Percentiles rank a stretch among this genome's conserved stretches.
These are phyloP conservation scores for Phycodurus eques DNA, from an alignment of 2,113 vertebrate genomes.

Conservation along the genomic window DNA sequence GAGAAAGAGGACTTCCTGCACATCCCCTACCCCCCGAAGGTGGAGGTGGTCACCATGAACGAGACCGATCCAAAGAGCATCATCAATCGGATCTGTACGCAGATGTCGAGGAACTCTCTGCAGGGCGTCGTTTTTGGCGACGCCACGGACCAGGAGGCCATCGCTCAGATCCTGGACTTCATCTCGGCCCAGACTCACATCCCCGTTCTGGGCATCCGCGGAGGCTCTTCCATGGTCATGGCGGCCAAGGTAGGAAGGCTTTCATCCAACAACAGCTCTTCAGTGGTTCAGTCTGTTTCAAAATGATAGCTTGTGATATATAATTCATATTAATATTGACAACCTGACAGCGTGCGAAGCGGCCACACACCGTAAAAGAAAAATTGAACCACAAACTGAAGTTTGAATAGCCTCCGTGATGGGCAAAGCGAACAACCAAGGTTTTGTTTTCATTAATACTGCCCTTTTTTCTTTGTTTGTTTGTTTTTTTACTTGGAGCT, in stretches of 20 bases:
- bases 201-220: conserved; percentile 96
- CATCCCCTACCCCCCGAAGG: conserved; percentile 91
- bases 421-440: no score
- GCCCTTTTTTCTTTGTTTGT: no score
- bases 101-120: conserved; percentile 93
- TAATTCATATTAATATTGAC: conserved; percentile 14
- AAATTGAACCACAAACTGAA: background rate
- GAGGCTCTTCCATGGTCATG: conserved; percentile 99
- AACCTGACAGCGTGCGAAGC: conserved; percentile 26
- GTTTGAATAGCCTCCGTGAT: no score
- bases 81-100: conserved; percentile 92
- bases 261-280: background rate
- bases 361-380: conserved; percentile 35
- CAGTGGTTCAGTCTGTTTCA: background rate
- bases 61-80: conserved; percentile 98
- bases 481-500: no score
- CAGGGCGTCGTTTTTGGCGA: conserved; percentile 98
- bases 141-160: conserved; percentile 98
- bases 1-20: conserved; percentile 98
- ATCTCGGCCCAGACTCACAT: conserved; percentile 98
- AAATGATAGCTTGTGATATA: background rate
- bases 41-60: conserved; percentile 96
- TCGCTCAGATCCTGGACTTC: conserved; percentile 98
- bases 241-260: conserved; percentile 88
- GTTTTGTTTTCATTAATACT: no score